Evolutionary conservation across 2,888 invertebrate genomes (phyloP), one percentile per base, ranked within the genome.

Genomic region (Melitaea athalia): DNA sequence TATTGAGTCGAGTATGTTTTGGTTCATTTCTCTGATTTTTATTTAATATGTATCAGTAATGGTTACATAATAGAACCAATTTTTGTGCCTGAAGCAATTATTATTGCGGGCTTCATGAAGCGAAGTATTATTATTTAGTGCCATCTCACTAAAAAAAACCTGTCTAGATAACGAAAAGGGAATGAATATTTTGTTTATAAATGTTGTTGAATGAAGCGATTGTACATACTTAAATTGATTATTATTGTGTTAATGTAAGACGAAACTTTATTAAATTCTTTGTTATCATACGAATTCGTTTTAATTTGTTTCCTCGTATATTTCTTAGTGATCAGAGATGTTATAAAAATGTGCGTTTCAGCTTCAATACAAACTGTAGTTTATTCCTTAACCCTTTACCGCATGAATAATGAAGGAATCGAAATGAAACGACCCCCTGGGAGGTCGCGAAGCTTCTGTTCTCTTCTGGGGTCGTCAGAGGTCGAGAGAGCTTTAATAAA

Each of bases 241-340:
- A 81, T 79, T 79, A 84, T 78, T 74, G 70, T 77, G 76, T 84
- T 85, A 81, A 85, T 82, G 79, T 85, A 89, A 88, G 85, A 82
- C 78, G n/a, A 78, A 85, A 88, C 81, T 88, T 89, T 87, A 89
- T 89, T 89, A 90, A 90, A 91, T 87, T 89, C 87, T 89, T 91
- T 90, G 91, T 90, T 91, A 87, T 84, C 86, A 85, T 81, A 83
- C 63, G 24, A 24, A 75, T 63, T 47, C 68, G 63, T 75, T 68
- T 78, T 75, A 72, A 78, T 74, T 66, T 73, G 73, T 33, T n/a
- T 17, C 17, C 57, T 43, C 10, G 1, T n/a, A 49, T 5, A 6
- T 38, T 49, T 49, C 5, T 49, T 10, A 45, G 7, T 45, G 4
- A 0, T 45, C 8, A 10, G 0, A 38, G 8, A 38, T 38, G 8